Evolutionary conservation across 2,888 invertebrate species (phyloP).

Genomic region (Lithosia quadra): DNA sequence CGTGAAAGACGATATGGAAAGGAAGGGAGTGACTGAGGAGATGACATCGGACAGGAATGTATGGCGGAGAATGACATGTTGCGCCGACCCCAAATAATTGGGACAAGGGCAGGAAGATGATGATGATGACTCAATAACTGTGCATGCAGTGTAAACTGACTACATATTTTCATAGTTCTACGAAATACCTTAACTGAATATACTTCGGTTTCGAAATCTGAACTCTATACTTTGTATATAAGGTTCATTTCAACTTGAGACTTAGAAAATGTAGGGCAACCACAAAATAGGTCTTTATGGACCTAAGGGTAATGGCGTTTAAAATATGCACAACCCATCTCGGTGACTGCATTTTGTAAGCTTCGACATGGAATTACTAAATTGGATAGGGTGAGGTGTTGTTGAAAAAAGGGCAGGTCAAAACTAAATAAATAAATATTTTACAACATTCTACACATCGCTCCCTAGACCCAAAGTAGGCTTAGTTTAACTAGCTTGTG

Average conservation of each 20-base stretch:
- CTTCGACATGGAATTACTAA: constrained; percentile 21
- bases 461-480: too few species aligned
- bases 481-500: too few species aligned
- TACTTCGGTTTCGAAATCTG: background rate
- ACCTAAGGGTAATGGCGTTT: constrained; percentile 47
- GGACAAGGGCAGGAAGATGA: too few species aligned
- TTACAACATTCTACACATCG: too few species aligned
- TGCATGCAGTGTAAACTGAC: background rate
- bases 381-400: constrained; percentile 36
- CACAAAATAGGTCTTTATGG: constrained; percentile 35
- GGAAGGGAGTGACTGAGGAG: too few species aligned
- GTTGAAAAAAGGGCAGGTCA: too few species aligned
- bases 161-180: background rate
- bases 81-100: too few species aligned
- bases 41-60: too few species aligned
- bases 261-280: constrained; percentile 28
- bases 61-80: too few species aligned
- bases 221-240: background rate
- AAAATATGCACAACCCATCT: constrained; percentile 50
- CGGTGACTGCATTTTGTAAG: constrained; percentile 32
- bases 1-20: too few species aligned
- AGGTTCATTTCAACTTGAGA: constrained; percentile 3
- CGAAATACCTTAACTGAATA: background rate
- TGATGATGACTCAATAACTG: background rate
- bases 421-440: too few species aligned